Evolutionary conservation across 2,888 invertebrate genomes (phyloP).

Genomic region (Xanthorhoe spadicearia): DNA sequence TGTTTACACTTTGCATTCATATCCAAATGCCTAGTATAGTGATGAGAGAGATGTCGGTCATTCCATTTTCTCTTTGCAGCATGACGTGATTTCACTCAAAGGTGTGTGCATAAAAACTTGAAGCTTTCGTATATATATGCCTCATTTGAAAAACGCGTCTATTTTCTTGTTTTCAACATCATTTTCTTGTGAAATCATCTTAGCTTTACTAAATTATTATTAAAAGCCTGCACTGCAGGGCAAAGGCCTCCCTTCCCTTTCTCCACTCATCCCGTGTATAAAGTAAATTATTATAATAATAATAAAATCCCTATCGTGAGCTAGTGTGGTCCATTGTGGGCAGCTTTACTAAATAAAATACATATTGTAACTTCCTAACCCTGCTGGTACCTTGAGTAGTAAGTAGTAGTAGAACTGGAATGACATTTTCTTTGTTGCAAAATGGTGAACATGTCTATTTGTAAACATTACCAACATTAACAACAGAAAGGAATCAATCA

Average conservation of each 20-base stretch:
- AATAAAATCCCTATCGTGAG: too few species aligned
- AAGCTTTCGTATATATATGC: constrained; percentile 44
- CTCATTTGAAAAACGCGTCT: constrained; percentile 54
- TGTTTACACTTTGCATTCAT: background rate
- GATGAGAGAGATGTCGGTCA: constrained; percentile 50
- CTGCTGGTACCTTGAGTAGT: too few species aligned
- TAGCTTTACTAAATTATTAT: background rate
- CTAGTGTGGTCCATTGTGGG: too few species aligned
- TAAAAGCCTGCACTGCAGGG: too few species aligned
- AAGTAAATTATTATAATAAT: too few species aligned
- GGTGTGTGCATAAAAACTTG: constrained; percentile 43
- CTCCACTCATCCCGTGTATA: too few species aligned
- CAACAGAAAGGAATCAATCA: background rate
- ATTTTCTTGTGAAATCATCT: constrained; percentile 45
- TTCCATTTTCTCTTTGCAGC: constrained; percentile 46
- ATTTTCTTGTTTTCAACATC: constrained; percentile 46
- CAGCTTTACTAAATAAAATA: too few species aligned
- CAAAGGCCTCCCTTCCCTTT: too few species aligned
- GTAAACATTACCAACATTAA: background rate
- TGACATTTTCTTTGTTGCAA: background rate
- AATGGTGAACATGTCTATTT: background rate
- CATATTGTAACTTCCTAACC: too few species aligned
- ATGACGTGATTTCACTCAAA: constrained; percentile 35
- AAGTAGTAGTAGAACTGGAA: background rate
- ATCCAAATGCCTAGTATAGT: background rate